Evolutionary conservation across 2,113 vertebrate genomes (phyloP).

Genomic region (Mormyrus iriodes): DNA sequence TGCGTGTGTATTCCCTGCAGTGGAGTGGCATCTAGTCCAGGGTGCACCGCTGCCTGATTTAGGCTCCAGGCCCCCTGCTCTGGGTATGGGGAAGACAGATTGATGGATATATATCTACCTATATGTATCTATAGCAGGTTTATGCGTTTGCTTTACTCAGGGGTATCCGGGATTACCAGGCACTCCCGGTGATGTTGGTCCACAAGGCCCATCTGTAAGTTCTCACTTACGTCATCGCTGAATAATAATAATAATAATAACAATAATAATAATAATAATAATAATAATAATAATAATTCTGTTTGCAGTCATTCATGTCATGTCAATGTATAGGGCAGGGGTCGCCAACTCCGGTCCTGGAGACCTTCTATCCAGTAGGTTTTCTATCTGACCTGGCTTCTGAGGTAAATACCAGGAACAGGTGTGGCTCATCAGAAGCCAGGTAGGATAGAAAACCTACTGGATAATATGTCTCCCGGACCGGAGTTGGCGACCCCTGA

Average conservation of each 20-base stretch:
- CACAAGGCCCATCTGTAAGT: slow-evolving; percentile 82
- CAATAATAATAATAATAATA: neutral
- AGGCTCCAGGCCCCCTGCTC: neutral
- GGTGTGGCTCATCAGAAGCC: too few relatives aligned
- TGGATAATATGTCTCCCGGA: neutral
- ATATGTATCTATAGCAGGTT: neutral
- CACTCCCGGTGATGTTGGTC: slow-evolving; percentile 72
- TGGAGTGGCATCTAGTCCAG: neutral
- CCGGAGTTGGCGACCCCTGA: neutral
- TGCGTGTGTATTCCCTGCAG: neutral
- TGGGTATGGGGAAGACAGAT: neutral
- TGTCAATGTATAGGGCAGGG: neutral
- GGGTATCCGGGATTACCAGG: slow-evolving; percentile 86
- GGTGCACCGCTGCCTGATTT: neutral
- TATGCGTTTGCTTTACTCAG: slow-evolving; percentile 56
- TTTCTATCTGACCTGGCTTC: neutral
- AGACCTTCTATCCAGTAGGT: neutral
- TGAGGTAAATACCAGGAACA: neutral
- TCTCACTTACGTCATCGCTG: slow-evolving; percentile 1
- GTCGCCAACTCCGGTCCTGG: neutral
- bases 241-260: neutral
- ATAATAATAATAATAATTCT: neutral
- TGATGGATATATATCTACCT: neutral
- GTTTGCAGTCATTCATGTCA: neutral
- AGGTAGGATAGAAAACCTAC: too few relatives aligned